Evolutionary conservation across 1,140 invertebrate species (phyloP).

Genomic region (Dendroctonus valens): DNA sequence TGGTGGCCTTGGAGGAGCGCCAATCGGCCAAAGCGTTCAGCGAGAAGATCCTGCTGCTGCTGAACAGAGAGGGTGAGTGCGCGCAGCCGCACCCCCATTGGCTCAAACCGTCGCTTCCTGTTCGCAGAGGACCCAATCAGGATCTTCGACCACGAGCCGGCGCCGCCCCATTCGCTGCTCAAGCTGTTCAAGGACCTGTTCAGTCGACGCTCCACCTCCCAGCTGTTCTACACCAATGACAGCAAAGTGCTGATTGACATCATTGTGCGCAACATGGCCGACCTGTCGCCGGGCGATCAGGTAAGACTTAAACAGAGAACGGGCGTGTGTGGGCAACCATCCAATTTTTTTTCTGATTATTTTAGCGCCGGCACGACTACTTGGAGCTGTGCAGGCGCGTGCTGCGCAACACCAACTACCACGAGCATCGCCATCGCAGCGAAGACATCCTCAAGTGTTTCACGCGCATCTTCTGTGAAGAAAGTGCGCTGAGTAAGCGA

Average conservation of each 20-base stretch:
- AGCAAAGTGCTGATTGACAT: constrained; percentile 91
- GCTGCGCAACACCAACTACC: constrained; percentile 73
- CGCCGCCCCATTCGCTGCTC: constrained; percentile 78
- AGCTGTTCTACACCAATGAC: constrained; percentile 91
- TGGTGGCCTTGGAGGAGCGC: constrained; percentile 69
- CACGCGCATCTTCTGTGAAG: constrained; percentile 80
- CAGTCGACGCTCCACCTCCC: constrained; percentile 69
- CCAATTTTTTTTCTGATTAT: constrained; percentile 31
- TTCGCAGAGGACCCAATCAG: constrained; percentile 80
- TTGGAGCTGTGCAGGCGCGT: constrained; percentile 74
- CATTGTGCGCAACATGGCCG: constrained; percentile 80
- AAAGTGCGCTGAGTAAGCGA: constrained; percentile 65
- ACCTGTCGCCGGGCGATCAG: constrained; percentile 82
- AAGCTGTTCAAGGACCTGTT: constrained; percentile 88
- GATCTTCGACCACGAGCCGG: constrained; percentile 78
- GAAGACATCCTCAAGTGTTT: constrained; percentile 79
- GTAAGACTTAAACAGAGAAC: constrained; percentile 54
- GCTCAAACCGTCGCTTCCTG: not conserved
- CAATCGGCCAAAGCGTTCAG: constrained; percentile 81
- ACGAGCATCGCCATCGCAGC: constrained; percentile 69
- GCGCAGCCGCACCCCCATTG: no score
- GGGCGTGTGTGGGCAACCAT: not conserved
- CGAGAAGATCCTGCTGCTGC: constrained; percentile 80
- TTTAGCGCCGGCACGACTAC: constrained; percentile 70
- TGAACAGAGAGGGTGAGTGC: constrained; percentile 83